Evolutionary conservation across 2,888 invertebrate genomes (phyloP).

Genomic region (Sialis lutaria): DNA sequence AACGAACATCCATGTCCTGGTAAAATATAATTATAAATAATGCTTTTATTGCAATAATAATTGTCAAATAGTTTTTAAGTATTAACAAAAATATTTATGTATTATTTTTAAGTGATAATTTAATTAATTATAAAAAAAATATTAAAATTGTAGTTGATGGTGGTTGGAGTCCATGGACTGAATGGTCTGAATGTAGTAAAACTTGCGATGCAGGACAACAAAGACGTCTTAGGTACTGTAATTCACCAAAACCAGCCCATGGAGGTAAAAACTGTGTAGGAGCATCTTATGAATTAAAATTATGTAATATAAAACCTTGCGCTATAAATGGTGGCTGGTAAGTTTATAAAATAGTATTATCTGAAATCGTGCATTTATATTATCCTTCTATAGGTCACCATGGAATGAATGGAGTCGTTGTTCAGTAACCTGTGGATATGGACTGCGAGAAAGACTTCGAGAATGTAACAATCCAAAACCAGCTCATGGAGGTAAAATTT

Average conservation of each 20-base stretch:
- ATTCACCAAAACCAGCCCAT: constrained; percentile 19
- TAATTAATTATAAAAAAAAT: no score
- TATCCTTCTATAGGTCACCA: neutral
- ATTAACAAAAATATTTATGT: no score
- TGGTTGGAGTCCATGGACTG: constrained; percentile 15
- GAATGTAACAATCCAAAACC: neutral
- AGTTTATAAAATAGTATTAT: no score
- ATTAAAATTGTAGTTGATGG: constrained; percentile 7
- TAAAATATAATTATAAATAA: neutral
- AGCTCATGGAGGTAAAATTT: neutral
- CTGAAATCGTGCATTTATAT: no score
- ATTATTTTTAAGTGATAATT: no score
- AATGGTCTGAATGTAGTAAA: constrained; percentile 21
- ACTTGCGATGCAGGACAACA: constrained; percentile 20
- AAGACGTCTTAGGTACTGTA: constrained; percentile 18
- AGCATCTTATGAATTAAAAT: neutral
- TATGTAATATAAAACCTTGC: neutral
- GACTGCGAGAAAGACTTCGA: neutral
- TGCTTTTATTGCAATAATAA: no score
- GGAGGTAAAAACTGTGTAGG: constrained; percentile 23
- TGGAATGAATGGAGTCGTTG: neutral
- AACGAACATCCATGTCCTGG: neutral
- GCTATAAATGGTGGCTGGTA: neutral
- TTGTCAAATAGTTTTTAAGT: no score
- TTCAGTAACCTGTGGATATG: neutral